Percentiles rank a stretch among this genome's conserved stretches.
Conservation (phyloP, 1,140 invertebrate genomes). For the Watersipora subatra region DNA sequence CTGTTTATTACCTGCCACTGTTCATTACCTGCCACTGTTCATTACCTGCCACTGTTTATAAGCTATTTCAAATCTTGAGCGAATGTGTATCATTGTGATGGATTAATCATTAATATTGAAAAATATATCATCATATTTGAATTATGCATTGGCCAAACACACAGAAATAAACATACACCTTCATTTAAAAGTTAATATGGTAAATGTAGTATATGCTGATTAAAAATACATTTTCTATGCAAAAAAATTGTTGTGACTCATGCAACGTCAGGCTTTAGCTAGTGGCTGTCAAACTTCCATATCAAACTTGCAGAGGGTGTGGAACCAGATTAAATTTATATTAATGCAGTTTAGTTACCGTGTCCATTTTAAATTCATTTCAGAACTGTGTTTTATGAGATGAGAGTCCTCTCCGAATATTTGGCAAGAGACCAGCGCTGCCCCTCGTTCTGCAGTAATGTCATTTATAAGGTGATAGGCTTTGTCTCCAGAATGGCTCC, state of each 20-base stretch:
- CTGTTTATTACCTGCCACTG: too few species aligned
- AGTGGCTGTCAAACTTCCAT: neutral
- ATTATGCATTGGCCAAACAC: too few species aligned
- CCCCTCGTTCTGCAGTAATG: conserved; percentile 47
- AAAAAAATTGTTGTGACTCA: neutral
- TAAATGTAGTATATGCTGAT: too few species aligned
- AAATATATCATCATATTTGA: too few species aligned
- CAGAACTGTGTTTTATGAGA: conserved; percentile 69
- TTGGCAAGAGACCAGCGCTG: conserved; percentile 48
- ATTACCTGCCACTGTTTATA: too few species aligned
- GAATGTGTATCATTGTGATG: too few species aligned
- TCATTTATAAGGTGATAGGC: conserved; percentile 44
- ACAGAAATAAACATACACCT: too few species aligned
- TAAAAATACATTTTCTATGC: neutral
- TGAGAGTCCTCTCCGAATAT: conserved; percentile 51
- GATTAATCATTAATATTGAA: too few species aligned
- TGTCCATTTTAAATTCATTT: conserved; percentile 11
- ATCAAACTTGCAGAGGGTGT: neutral
- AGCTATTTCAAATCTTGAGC: too few species aligned
- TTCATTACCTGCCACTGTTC: too few species aligned
- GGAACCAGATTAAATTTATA: neutral
- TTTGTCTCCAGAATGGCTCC: conserved; percentile 55
- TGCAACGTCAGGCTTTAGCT: neutral
- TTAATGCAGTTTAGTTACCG: neutral
- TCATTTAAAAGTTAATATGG: neutral